Evolutionary conservation across 2,797 vertebrate species (phyloP).

Genomic region (Falco novaeseelandiae): DNA sequence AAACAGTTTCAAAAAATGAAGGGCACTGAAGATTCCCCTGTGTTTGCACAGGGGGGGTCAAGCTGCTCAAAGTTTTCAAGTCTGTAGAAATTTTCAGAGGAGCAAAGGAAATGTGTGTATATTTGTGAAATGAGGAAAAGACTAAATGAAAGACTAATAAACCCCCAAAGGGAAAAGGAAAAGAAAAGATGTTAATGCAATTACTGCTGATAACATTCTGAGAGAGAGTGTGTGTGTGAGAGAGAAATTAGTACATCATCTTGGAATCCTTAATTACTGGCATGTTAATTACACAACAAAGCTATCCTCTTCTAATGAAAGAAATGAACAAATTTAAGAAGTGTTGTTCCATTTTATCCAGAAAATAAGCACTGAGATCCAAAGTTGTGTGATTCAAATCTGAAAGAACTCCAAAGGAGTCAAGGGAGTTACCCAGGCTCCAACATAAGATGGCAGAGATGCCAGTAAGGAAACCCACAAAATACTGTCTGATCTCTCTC

Average conservation of each 20-base stretch:
- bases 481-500: background rate
- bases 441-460: background rate
- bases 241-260: conserved; percentile 58
- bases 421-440: background rate
- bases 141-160: conserved; percentile 40
- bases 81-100: conserved; percentile 13
- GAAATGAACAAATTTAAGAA: background rate
- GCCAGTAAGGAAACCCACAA: background rate
- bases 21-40: background rate
- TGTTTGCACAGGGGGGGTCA: background rate
- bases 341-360: conserved; percentile 39
- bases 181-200: conserved; percentile 58
- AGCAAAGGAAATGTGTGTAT: background rate
- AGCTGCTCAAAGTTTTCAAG: background rate
- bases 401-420: conserved; percentile 3
- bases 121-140: conserved; percentile 23
- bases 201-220: conserved; percentile 55
- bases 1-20: background rate
- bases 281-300: conserved; percentile 60
- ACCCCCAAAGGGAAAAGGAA: background rate
- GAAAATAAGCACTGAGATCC: background rate
- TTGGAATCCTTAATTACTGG: conserved; percentile 56
- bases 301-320: conserved; percentile 45
- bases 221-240: background rate
- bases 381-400: background rate